Evolutionary conservation across 2,113 vertebrate genomes (phyloP), one percentile per base, ranked within the genome.

Genomic region (Camelus dromedarius): DNA sequence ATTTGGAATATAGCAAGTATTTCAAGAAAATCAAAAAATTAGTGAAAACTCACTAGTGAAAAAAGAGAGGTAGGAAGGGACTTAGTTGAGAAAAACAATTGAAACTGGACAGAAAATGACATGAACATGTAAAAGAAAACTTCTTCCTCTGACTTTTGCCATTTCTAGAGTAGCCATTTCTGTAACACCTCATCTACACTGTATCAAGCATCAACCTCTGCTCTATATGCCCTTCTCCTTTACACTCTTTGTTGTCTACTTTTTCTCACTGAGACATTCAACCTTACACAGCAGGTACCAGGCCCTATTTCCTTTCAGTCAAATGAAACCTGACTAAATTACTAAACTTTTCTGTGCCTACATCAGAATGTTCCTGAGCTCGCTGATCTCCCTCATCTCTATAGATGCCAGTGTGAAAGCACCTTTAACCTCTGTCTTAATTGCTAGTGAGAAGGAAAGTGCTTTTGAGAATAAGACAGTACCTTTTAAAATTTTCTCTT

Each of bases 21-120:
- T 84, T 67, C 46, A 93, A 92, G 70, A 92, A 96, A 89, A 26
- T 26, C 62, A 81, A 24, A 80, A 95, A 70, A 70, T n/a, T 26
- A 93, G 26, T 16, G 28, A 73, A 86, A 84, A 20, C 2, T 67
- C 20, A 60, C 24, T 48, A 75, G 3, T 48, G 10, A 1, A 35
- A 70, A 60, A 54, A 8, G 0, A 7, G 16, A 79, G 1, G 8
- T 48, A 14, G 12, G 3, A 54, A 85, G 15, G 4, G 8, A 76
- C 14, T 81, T 62, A 38, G 54, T 60, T 76, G 32, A 93, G 26
- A 46, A 96, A 64, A 67, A 12, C 72, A 89, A 48, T 18, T 12
- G 50, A 50, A 28, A 38, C 26, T n/a, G 5, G n/a, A 62, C 58
- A 8, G 6, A 46, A 92, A 88, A 81, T 94, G 52, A 67, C 15